Percentiles rank a stretch among this genome's conserved stretches.
These are phyloP conservation scores for Dicycla oo DNA, from an alignment of 2,888 invertebrate genomes.

Conservation along the genomic window DNA sequence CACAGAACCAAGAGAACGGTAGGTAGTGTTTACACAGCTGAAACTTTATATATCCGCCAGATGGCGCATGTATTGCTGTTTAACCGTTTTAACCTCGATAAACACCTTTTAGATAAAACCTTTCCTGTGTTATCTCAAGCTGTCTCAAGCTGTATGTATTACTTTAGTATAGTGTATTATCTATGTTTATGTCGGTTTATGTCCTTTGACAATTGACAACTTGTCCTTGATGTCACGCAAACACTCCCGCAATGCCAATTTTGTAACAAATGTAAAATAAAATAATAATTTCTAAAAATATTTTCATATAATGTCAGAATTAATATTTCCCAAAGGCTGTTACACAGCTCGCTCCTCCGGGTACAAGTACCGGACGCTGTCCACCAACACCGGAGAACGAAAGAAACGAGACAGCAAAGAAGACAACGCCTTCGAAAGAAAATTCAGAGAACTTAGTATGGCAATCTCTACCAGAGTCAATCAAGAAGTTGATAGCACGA, in stretches of 20 bases:
- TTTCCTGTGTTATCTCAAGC: not conserved
- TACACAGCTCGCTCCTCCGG: slow-evolving; percentile 82
- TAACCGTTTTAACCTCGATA: not conserved
- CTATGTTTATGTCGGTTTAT: too few species aligned
- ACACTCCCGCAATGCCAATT: slow-evolving; percentile 1
- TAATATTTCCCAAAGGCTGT: slow-evolving; percentile 80
- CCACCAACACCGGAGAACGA: slow-evolving; percentile 82
- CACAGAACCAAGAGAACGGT: not conserved
- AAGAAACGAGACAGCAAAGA: slow-evolving; percentile 69
- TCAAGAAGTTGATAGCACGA: slow-evolving; percentile 72
- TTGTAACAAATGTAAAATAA: slow-evolving; percentile 1
- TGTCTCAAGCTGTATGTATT: not conserved
- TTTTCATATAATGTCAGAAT: slow-evolving; percentile 73
- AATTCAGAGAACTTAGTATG: slow-evolving; percentile 77
- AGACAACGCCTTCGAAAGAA: slow-evolving; percentile 74
- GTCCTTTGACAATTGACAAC: not conserved
- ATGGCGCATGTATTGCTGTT: slow-evolving; percentile 40
- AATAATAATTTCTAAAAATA: slow-evolving; percentile 4
- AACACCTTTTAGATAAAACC: not conserved
- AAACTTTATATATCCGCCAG: slow-evolving; percentile 17
- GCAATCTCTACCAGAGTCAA: slow-evolving; percentile 76
- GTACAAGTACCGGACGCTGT: slow-evolving; percentile 83
- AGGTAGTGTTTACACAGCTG: slow-evolving; percentile 4
- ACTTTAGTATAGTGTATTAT: too few species aligned
- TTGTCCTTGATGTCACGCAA: slow-evolving; percentile 14